These are phyloP conservation scores for Lepilemur septentrionalis DNA, from an alignment of 2,797 vertebrate species.

Conservation along the genomic window DNA sequence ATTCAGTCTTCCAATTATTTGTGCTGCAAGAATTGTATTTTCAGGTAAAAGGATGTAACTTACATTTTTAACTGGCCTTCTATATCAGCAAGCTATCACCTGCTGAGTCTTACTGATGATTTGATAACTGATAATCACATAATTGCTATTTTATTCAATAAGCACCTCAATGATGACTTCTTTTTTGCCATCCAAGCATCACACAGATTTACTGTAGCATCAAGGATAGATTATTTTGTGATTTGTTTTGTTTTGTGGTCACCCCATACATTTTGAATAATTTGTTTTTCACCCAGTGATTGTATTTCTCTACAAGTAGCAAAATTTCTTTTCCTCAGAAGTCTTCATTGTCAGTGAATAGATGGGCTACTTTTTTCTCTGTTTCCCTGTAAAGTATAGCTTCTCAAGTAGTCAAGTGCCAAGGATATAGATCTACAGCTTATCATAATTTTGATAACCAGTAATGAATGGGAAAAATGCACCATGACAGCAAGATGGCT, in stretches of 20 bases:
- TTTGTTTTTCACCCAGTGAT: not conserved
- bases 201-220: not conserved
- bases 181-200: not conserved
- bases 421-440: not conserved
- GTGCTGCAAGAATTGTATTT: conserved; percentile 43
- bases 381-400: not conserved
- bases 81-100: not conserved
- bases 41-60: not conserved
- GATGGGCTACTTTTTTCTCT: not conserved
- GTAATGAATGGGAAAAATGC: not conserved
- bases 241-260: conserved; percentile 19
- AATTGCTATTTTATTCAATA: conserved; percentile 28
- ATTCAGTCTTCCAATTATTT: not conserved
- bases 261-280: not conserved
- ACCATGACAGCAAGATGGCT: not conserved
- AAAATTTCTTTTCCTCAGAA: not conserved
- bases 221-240: not conserved
- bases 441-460: conserved; percentile 21
- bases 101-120: not conserved
- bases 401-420: conserved; percentile 20
- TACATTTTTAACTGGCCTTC: not conserved
- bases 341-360: not conserved
- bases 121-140: not conserved
- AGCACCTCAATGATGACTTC: not conserved
- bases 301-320: not conserved